Evolutionary conservation across 2,888 invertebrate species (phyloP).

Genomic region (Apeira syringaria): DNA sequence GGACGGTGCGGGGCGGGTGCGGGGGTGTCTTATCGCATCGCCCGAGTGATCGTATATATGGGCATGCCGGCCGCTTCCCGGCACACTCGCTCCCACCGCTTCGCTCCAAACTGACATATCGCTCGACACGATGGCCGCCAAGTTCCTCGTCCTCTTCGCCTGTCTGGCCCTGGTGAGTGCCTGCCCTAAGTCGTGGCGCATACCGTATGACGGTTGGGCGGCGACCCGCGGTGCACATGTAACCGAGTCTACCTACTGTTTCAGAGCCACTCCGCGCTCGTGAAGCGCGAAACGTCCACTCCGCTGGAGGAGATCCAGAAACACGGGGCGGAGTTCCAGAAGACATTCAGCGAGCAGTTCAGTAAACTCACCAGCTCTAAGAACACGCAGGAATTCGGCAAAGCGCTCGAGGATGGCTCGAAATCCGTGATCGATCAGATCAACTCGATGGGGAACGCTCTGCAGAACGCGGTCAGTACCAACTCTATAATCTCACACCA

Average conservation of each 20-base stretch:
- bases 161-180: conserved; percentile 68
- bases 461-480: conserved; percentile 45
- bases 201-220: too few relatives aligned
- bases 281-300: conserved; percentile 58
- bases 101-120: conserved; percentile 34
- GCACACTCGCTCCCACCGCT: conserved; percentile 45
- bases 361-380: conserved; percentile 56
- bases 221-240: background rate
- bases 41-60: conserved; percentile 38
- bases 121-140: conserved; percentile 51
- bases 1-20: conserved; percentile 23
- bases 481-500: too few relatives aligned
- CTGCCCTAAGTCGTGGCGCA: too few relatives aligned
- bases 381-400: conserved; percentile 62
- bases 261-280: conserved; percentile 53
- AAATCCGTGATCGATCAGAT: conserved; percentile 59
- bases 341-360: conserved; percentile 57
- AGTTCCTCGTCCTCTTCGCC: conserved; percentile 56
- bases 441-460: too few relatives aligned
- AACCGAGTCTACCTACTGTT: conserved; percentile 10
- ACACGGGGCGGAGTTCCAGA: conserved; percentile 59
- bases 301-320: conserved; percentile 58
- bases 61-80: conserved; percentile 28
- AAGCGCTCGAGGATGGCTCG: conserved; percentile 62
- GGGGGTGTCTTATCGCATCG: conserved; percentile 22